Conservation (phyloP, 2,113 vertebrate species). For the Sitta europaea region DNA sequence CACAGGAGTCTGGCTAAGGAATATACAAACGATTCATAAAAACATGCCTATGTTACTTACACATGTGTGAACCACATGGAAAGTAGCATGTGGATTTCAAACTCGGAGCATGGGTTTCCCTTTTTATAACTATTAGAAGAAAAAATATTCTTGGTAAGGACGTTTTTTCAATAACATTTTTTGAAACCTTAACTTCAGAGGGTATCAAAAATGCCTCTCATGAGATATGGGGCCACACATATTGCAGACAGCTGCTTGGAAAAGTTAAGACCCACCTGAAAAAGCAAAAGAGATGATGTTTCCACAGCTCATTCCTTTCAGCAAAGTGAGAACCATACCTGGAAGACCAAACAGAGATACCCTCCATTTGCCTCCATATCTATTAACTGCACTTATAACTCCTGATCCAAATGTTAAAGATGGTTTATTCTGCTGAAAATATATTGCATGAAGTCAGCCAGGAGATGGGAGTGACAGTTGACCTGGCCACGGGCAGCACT, state of each 20-base stretch:
- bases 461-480: neutral
- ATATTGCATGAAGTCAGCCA: neutral
- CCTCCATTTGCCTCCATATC: neutral
- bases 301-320: neutral
- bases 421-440: neutral
- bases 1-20: slow-evolving; percentile 55
- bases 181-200: slow-evolving; percentile 44
- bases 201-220: slow-evolving; percentile 51
- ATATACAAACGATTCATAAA: slow-evolving; percentile 70
- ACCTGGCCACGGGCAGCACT: neutral
- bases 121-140: neutral
- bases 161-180: slow-evolving; percentile 39
- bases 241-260: slow-evolving; percentile 43
- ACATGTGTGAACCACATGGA: slow-evolving; percentile 72
- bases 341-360: neutral
- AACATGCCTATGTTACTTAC: slow-evolving; percentile 62
- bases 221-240: slow-evolving; percentile 48
- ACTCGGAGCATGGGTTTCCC: neutral
- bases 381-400: neutral
- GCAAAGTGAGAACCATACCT: neutral
- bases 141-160: slow-evolving; percentile 15
- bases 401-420: neutral
- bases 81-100: slow-evolving; percentile 29
- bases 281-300: neutral
- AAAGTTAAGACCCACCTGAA: neutral